Percentiles rank a stretch among this genome's conserved stretches.
These are phyloP conservation scores for Odontomachus brunneus DNA, from an alignment of 1,140 invertebrate species.

Conservation along the genomic window DNA sequence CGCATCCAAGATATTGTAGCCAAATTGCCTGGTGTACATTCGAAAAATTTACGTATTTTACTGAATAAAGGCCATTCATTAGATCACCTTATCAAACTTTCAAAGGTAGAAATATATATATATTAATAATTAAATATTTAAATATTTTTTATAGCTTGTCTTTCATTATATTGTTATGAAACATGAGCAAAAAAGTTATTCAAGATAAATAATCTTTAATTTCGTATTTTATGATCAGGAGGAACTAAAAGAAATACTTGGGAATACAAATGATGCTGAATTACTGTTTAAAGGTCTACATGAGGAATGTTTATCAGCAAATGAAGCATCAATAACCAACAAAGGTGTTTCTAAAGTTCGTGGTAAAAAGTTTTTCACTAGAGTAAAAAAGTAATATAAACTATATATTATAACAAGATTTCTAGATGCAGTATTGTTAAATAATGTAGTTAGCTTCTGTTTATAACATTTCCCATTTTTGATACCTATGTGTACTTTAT, in stretches of 20 bases:
- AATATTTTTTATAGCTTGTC: constrained; percentile 29
- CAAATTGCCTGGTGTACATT: constrained; percentile 95
- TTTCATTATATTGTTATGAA: constrained; percentile 24
- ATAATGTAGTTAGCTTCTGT: no score
- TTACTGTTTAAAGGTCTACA: constrained; percentile 88
- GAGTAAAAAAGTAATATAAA: constrained; percentile 72
- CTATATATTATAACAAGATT: neutral
- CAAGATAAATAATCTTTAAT: constrained; percentile 18
- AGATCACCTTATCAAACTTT: constrained; percentile 87
- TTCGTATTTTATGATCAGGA: constrained; percentile 83
- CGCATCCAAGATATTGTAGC: constrained; percentile 94
- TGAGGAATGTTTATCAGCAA: constrained; percentile 85
- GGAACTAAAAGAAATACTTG: constrained; percentile 88
- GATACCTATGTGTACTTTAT: neutral
- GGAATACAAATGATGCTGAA: constrained; percentile 88
- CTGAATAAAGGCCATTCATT: constrained; percentile 93
- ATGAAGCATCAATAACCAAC: constrained; percentile 71
- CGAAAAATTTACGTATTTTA: constrained; percentile 93
- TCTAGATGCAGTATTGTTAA: neutral
- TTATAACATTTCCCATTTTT: constrained; percentile 8
- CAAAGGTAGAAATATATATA: constrained; percentile 82
- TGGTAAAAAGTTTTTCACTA: constrained; percentile 79
- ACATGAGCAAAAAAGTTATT: constrained; percentile 26
- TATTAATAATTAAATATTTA: neutral
- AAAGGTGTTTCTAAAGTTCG: constrained; percentile 74